Evolutionary conservation across 2,888 invertebrate species (phyloP).

Genomic region (Sphaerophoria taeniata): DNA sequence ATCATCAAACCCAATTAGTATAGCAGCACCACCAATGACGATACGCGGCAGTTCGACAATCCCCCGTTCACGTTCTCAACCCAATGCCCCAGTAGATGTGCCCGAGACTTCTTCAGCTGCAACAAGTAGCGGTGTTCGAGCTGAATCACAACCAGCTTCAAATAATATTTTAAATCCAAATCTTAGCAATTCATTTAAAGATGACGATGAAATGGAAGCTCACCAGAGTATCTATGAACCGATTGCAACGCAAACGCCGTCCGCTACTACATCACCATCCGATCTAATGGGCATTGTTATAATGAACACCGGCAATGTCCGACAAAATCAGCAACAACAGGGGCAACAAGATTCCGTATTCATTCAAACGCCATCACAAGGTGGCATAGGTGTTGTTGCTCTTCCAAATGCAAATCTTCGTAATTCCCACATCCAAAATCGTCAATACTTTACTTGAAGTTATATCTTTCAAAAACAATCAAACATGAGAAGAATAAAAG

Average conservation of each 20-base stretch:
- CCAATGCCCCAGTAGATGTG: constrained; percentile 40
- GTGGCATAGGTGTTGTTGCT: constrained; percentile 82
- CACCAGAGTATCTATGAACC: constrained; percentile 81
- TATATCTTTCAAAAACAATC: background rate
- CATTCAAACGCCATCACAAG: constrained; percentile 80
- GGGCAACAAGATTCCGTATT: constrained; percentile 78
- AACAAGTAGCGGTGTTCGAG: constrained; percentile 31
- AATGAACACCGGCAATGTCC: constrained; percentile 40
- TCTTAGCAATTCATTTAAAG: constrained; percentile 82
- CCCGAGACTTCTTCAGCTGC: constrained; percentile 31
- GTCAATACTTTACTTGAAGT: constrained; percentile 77
- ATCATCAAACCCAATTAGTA: constrained; percentile 76
- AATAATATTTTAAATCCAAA: constrained; percentile 83
- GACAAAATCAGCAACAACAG: constrained; percentile 31
- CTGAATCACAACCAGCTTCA: constrained; percentile 75
- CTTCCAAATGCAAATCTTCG: constrained; percentile 78
- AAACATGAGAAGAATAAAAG: constrained; percentile 14
- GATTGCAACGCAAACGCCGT: constrained; percentile 76
- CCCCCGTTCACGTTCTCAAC: constrained; percentile 76
- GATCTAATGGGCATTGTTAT: constrained; percentile 55
- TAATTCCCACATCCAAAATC: constrained; percentile 56
- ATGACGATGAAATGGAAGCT: constrained; percentile 77
- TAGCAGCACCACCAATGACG: constrained; percentile 79
- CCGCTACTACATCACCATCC: constrained; percentile 56
- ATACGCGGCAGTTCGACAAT: constrained; percentile 64